These are phyloP conservation scores for Dascillus cervinus DNA, from an alignment of 2,888 invertebrate genomes.

Conservation along the genomic window DNA sequence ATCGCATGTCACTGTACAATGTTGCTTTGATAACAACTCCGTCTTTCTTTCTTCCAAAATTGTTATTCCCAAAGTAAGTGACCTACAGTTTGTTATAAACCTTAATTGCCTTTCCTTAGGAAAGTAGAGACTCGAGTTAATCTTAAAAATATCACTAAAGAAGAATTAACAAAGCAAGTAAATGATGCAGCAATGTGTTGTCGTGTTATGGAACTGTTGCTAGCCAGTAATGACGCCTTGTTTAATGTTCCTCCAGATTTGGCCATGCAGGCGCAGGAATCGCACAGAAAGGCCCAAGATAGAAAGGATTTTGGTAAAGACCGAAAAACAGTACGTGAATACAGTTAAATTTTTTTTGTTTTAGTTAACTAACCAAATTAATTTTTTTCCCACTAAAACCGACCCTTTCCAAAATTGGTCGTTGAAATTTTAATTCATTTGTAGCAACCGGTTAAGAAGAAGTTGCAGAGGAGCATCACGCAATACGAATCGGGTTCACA, in stretches of 20 bases:
- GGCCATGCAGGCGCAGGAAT: conserved; percentile 52
- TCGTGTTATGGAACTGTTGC: conserved; percentile 74
- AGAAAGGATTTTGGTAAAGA: conserved; percentile 34
- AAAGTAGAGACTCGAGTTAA: conserved; percentile 8
- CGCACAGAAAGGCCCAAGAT: conserved; percentile 32
- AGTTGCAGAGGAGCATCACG: conserved; percentile 37
- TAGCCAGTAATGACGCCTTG: conserved; percentile 67
- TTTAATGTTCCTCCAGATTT: conserved; percentile 74
- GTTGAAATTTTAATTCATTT: no score
- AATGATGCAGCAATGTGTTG: conserved; percentile 84
- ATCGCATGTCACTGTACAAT: conserved; percentile 88
- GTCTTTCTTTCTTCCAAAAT: conserved; percentile 75
- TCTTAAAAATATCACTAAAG: conserved; percentile 21
- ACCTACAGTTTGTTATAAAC: conserved; percentile 1
- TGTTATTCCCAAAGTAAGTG: conserved; percentile 35
- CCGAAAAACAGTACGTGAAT: conserved; percentile 34
- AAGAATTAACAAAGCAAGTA: conserved; percentile 49
- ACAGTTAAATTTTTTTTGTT: no score
- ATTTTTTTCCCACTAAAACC: no score
- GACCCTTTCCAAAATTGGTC: no score
- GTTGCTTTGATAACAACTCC: conserved; percentile 94
- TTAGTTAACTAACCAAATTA: no score
- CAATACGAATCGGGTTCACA: conserved; percentile 37
- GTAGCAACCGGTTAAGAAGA: conserved; percentile 26
- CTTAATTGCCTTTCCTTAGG: conserved; percentile 2